A percentile compares a stretch with the other conserved stretches of the same genome.
Evolutionary conservation across 2,797 vertebrate species (phyloP).

Genomic region (Perodicticus potto): DNA sequence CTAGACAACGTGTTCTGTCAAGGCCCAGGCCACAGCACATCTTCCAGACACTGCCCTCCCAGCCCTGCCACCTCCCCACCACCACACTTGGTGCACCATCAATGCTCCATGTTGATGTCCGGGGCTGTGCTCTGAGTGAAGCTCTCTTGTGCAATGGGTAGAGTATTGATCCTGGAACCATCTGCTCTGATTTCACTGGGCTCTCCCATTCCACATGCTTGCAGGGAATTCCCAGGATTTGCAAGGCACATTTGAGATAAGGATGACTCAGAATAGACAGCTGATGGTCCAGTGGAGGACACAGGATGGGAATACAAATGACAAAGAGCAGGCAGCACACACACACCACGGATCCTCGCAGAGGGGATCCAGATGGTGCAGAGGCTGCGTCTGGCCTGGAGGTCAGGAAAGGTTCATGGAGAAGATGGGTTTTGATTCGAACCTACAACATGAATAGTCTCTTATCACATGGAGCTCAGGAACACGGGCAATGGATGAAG

Average conservation of each 20-base stretch:
- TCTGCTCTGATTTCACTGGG: slow-evolving; percentile 35
- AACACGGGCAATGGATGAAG: not conserved
- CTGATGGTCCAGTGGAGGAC: not conserved
- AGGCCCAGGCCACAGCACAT: not conserved
- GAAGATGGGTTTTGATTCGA: not conserved
- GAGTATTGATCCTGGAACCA: not conserved
- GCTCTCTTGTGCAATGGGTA: not conserved
- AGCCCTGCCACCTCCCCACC: not conserved
- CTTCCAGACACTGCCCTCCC: not conserved
- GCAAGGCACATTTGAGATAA: not conserved
- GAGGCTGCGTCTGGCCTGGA: not conserved
- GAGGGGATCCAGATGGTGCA: not conserved
- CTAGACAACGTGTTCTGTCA: not conserved
- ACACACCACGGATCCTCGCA: not conserved
- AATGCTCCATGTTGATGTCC: not conserved
- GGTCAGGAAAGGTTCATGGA: slow-evolving; percentile 11
- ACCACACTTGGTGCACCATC: not conserved
- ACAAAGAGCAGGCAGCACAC: not conserved
- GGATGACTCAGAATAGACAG: slow-evolving; percentile 37
- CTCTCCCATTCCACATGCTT: not conserved
- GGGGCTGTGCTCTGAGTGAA: not conserved
- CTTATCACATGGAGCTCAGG: not conserved
- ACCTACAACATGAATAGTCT: not conserved
- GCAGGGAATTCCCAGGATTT: slow-evolving; percentile 20
- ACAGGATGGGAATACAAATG: not conserved